Evolutionary conservation across 2,888 invertebrate species (phyloP).

Genomic region (Andrena praecox): DNA sequence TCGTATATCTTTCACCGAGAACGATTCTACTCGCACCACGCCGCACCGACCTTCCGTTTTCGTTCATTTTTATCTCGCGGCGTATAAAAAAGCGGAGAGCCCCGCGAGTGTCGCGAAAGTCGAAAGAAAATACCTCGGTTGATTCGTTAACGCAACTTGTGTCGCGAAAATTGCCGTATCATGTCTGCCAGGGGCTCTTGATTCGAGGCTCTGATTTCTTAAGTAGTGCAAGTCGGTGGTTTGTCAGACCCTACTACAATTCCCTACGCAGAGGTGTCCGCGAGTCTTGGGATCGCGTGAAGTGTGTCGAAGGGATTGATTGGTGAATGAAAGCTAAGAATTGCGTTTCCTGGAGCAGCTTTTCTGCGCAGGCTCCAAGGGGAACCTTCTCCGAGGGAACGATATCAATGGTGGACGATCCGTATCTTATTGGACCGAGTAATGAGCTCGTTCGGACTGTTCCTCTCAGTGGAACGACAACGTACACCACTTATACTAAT

Average conservation of each 20-base stretch:
- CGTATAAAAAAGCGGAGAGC: background rate
- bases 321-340: background rate
- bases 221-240: background rate
- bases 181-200: background rate
- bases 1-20: background rate
- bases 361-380: background rate
- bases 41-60: background rate
- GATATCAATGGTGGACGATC: constrained; percentile 8
- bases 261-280: background rate
- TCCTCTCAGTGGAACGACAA: background rate
- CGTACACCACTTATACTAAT: background rate
- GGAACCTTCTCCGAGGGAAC: background rate
- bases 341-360: background rate
- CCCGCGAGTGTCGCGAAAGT: background rate
- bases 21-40: constrained; percentile 4
- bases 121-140: background rate
- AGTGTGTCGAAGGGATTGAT: background rate
- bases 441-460: constrained; percentile 13
- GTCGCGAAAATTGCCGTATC: background rate
- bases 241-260: background rate
- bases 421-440: constrained; percentile 19
- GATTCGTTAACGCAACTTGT: background rate
- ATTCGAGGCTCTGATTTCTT: background rate
- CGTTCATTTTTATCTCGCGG: background rate
- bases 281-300: constrained; percentile 1